Evolutionary conservation across 2,113 vertebrate species (phyloP).

Genomic region (Cettia cetti): DNA sequence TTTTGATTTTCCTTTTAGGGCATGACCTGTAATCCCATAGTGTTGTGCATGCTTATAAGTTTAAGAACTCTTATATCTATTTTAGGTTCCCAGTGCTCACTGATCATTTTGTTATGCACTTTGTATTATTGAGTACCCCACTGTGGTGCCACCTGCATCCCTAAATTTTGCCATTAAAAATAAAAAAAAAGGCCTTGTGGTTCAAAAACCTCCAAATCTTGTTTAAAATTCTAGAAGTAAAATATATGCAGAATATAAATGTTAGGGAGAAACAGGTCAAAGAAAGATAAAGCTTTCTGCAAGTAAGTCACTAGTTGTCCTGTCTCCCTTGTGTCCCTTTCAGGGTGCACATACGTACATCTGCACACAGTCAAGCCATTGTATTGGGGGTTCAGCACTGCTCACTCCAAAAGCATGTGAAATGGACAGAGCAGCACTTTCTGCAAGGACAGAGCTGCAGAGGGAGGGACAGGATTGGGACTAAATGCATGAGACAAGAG

Average conservation of each 20-base stretch:
- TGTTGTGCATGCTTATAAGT: not conserved
- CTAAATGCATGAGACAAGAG: rapidly evolving
- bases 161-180: not conserved
- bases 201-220: not conserved
- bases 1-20: not conserved
- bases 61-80: not conserved
- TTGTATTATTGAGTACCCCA: not conserved
- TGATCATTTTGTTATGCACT: not conserved
- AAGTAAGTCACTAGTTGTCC: not conserved
- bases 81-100: not conserved
- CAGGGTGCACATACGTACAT: too few species aligned
- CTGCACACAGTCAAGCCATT: not conserved
- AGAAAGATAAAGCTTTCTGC: not conserved
- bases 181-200: rapidly evolving
- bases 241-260: not conserved
- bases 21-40: constrained; percentile 5
- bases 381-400: not conserved
- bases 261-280: not conserved
- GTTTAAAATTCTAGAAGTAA: not conserved
- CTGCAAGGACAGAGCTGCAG: not conserved
- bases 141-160: not conserved
- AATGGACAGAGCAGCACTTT: not conserved
- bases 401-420: not conserved
- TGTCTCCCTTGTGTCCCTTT: not conserved
- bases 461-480: not conserved